phyloP scores from a whole-genome alignment of 2,797 vertebrate genomes.

The Enteromius fasciolatus region DNA sequence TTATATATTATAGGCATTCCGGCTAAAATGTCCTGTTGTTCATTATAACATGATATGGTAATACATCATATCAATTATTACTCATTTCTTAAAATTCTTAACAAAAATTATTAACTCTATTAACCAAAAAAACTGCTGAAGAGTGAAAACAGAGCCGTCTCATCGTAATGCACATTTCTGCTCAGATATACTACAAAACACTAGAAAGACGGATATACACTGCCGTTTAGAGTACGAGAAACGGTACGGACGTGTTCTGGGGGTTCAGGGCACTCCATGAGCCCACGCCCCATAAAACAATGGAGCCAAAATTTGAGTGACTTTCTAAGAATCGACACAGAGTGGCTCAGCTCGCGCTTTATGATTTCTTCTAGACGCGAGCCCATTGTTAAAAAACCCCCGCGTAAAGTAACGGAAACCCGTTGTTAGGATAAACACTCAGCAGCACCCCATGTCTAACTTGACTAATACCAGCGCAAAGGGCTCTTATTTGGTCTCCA shows the following conservation, averaged over 20 bases:
- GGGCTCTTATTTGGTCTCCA: slow-evolving; percentile 28
- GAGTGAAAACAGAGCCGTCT: not conserved
- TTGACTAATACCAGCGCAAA: slow-evolving; percentile 29
- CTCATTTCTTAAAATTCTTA: not conserved
- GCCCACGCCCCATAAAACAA: slow-evolving; percentile 25
- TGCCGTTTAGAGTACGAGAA: not conserved
- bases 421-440: slow-evolving; percentile 66
- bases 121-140: no score
- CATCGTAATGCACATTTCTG: not conserved
- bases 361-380: not conserved
- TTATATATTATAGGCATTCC: not conserved
- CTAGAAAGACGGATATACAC: no score
- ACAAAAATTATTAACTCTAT: not conserved
- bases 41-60: not conserved
- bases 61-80: not conserved
- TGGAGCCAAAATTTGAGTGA: slow-evolving; percentile 8
- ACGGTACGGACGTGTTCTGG: not conserved
- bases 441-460: slow-evolving; percentile 24
- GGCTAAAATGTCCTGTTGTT: not conserved
- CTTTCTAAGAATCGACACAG: not conserved
- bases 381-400: slow-evolving; percentile 34
- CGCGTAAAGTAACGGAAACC: slow-evolving; percentile 58
- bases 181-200: not conserved
- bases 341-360: not conserved
- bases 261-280: not conserved